These are phyloP conservation scores for Glaucopsyche alexis DNA, from an alignment of 2,888 invertebrate species.

Conservation along the genomic window DNA sequence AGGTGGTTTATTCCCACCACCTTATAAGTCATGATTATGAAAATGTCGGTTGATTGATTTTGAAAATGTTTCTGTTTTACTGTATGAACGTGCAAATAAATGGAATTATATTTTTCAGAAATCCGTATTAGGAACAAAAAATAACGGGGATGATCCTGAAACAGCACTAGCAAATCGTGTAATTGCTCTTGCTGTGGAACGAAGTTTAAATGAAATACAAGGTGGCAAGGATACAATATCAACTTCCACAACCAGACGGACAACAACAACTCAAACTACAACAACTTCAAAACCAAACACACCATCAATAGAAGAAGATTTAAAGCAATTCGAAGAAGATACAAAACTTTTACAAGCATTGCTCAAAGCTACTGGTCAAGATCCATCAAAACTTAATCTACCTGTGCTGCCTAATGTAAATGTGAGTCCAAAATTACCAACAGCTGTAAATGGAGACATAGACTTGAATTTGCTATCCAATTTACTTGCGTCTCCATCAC, in stretches of 20 bases:
- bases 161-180: conserved; percentile 75
- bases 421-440: conserved; percentile 54
- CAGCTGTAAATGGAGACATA: conserved; percentile 52
- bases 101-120: conserved; percentile 57
- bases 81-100: background rate
- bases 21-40: no score
- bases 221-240: conserved; percentile 48
- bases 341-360: conserved; percentile 70
- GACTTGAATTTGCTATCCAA: conserved; percentile 62
- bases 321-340: conserved; percentile 74
- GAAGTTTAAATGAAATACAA: conserved; percentile 70
- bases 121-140: conserved; percentile 65
- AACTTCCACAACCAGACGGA: conserved; percentile 42
- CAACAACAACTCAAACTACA: conserved; percentile 45
- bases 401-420: conserved; percentile 57
- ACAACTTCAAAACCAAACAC: conserved; percentile 52
- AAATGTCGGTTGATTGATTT: no score
- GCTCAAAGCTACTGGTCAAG: conserved; percentile 71
- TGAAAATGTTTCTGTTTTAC: no score
- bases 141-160: conserved; percentile 65
- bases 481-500: conserved; percentile 63
- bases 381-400: conserved; percentile 70
- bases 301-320: conserved; percentile 70
- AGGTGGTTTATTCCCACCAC: no score
- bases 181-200: conserved; percentile 77